phyloP scores from a whole-genome alignment of 1,140 invertebrate species.

The Ericerus pela region DNA sequence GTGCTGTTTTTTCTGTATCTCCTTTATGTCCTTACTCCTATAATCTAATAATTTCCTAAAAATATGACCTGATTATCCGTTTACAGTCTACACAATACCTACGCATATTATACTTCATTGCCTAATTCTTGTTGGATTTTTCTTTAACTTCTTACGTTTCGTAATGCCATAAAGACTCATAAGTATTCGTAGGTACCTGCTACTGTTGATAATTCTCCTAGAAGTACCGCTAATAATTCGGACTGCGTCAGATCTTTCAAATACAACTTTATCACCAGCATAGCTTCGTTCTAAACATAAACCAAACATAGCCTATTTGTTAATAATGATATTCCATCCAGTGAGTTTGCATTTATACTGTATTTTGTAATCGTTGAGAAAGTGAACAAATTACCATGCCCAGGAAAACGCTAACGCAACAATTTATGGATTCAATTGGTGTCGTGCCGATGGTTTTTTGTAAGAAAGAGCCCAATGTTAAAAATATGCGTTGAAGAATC shows the following conservation, averaged over 20 bases:
- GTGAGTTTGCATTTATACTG: background rate
- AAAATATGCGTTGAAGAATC: constrained; percentile 69
- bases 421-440: constrained; percentile 77
- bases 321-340: background rate
- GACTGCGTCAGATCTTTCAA: constrained; percentile 67
- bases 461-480: constrained; percentile 63
- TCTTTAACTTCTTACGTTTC: too few relatives aligned
- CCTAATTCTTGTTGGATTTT: too few relatives aligned
- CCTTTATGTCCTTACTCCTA: too few relatives aligned
- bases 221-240: constrained; percentile 85
- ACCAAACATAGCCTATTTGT: too few relatives aligned
- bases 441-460: constrained; percentile 65
- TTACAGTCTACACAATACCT: too few relatives aligned
- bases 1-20: too few relatives aligned
- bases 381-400: constrained; percentile 50
- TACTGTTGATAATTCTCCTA: constrained; percentile 86
- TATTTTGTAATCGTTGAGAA: constrained; percentile 10
- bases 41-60: background rate
- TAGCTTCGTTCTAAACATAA: constrained; percentile 62
- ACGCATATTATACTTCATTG: too few relatives aligned
- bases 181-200: constrained; percentile 62
- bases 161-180: too few relatives aligned
- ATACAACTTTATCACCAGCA: constrained; percentile 75
- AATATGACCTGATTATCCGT: background rate
- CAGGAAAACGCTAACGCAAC: constrained; percentile 80